These are phyloP conservation scores for Oxygymnocypris stewartii DNA, from an alignment of 2,113 vertebrate species.

Conservation along the genomic window DNA sequence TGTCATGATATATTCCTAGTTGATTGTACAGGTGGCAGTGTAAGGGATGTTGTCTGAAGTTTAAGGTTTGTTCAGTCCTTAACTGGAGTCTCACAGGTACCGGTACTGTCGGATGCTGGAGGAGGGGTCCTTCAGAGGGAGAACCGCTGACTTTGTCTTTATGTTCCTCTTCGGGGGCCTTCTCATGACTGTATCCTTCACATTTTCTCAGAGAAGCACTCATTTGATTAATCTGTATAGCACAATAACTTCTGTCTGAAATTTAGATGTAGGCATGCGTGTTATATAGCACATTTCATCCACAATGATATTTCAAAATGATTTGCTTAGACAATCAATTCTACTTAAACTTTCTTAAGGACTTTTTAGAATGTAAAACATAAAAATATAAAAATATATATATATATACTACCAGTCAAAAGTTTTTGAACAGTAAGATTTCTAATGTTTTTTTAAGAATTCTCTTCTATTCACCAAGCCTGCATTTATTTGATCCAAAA, in stretches of 20 bases:
- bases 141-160: conserved; percentile 98
- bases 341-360: too few species aligned
- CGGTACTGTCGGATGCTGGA: conserved; percentile 99
- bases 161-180: conserved; percentile 99
- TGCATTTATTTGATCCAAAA: too few species aligned
- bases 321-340: background rate
- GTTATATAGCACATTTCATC: background rate
- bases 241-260: background rate
- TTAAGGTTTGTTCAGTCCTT: conserved; percentile 66
- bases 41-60: background rate
- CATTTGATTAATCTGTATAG: background rate
- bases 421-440: too few species aligned
- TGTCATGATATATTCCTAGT: background rate
- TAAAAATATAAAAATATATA: too few species aligned
- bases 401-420: too few species aligned
- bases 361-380: background rate
- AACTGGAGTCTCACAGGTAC: conserved; percentile 81
- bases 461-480: too few species aligned
- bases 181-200: conserved; percentile 98
- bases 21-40: background rate
- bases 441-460: too few species aligned
- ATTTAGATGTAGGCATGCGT: background rate
- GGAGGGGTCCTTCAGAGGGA: conserved; percentile 96
- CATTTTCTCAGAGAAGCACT: background rate
- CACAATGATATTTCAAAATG: background rate